A percentile compares a stretch with the other conserved stretches of the same genome.
Conservation (phyloP, 2,888 invertebrate species). For the Brenthis ino region DNA sequence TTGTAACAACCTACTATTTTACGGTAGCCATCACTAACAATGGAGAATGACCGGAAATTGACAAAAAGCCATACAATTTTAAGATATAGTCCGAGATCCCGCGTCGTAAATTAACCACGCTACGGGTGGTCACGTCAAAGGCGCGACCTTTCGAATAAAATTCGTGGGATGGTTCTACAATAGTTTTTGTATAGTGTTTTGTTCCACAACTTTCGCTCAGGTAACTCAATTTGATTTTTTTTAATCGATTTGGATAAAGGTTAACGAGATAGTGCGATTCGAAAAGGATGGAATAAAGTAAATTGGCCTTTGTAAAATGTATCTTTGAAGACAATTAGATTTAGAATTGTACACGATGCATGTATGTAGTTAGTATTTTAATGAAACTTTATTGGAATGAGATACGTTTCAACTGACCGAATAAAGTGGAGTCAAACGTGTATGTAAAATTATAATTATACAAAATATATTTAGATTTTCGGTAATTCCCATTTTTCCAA, state of each 20-base stretch:
- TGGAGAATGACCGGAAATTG: slow-evolving; percentile 3
- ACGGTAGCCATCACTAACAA: slow-evolving; percentile 5
- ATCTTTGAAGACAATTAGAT: neutral
- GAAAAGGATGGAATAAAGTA: slow-evolving; percentile 17
- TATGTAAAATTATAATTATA: no score
- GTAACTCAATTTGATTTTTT: slow-evolving; percentile 21
- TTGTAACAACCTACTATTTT: neutral
- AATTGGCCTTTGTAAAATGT: slow-evolving; percentile 7
- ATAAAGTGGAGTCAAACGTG: no score
- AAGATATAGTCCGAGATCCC: slow-evolving; percentile 13
- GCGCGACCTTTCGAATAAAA: slow-evolving; percentile 33
- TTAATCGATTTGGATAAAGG: slow-evolving; percentile 17
- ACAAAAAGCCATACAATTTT: neutral
- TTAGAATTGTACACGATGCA: slow-evolving; percentile 3
- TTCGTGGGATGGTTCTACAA: slow-evolving; percentile 11
- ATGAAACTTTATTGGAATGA: neutral
- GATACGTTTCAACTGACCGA: no score
- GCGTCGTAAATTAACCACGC: slow-evolving; percentile 40
- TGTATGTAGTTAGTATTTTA: slow-evolving; percentile 2
- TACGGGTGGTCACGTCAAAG: slow-evolving; percentile 50
- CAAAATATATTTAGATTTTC: no score
- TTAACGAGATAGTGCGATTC: slow-evolving; percentile 9
- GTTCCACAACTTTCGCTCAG: slow-evolving; percentile 14
- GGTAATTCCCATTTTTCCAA: no score
- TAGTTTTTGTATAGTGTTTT: neutral